Conservation (phyloP, 2,888 invertebrate species). For the Chloromyia formosa region DNA sequence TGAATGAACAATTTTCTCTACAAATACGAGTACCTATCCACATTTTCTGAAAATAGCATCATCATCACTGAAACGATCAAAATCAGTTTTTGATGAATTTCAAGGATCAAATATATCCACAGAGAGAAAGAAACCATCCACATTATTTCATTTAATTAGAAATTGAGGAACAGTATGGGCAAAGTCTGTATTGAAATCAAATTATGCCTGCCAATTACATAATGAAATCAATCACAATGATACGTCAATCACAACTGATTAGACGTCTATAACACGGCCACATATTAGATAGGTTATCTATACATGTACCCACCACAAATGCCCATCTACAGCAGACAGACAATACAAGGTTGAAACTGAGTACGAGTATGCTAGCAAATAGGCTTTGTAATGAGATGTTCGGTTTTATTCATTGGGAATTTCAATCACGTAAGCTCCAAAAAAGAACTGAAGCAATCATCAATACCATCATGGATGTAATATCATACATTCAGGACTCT, state of each 20-base stretch:
- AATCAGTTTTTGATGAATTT: too few species aligned
- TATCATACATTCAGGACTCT: background rate
- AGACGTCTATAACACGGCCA: background rate
- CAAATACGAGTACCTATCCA: too few species aligned
- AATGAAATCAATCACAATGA: slow-evolving; percentile 21
- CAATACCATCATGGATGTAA: background rate
- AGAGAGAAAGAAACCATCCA: too few species aligned
- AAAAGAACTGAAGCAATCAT: slow-evolving; percentile 16
- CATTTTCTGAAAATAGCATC: too few species aligned
- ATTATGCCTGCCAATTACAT: background rate
- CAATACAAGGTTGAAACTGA: background rate
- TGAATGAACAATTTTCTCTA: too few species aligned
- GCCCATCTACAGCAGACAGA: background rate
- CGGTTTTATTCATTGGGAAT: slow-evolving; percentile 11
- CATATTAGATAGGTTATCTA: background rate
- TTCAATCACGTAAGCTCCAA: slow-evolving; percentile 24
- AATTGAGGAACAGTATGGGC: too few species aligned
- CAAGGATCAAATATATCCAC: too few species aligned
- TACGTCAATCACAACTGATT: slow-evolving; percentile 20
- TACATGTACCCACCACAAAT: background rate
- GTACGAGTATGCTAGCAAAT: background rate
- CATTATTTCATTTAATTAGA: too few species aligned
- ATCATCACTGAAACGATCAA: too few species aligned
- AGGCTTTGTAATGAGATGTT: slow-evolving; percentile 27
- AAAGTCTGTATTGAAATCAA: background rate